phyloP scores from a whole-genome alignment of 2,113 vertebrate genomes.

The Seriola rivoliana region DNA sequence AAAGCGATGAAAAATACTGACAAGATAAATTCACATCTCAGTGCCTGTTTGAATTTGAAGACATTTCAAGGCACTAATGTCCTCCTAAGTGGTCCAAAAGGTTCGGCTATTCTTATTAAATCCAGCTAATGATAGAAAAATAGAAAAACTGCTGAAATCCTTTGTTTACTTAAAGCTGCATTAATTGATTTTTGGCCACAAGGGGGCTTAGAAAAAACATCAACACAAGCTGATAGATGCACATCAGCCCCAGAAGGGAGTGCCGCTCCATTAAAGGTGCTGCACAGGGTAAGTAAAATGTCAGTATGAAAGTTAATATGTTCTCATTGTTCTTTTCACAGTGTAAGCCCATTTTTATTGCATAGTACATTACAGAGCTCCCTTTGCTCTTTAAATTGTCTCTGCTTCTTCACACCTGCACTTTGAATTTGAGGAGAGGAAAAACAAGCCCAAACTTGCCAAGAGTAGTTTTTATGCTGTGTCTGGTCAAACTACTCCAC shows the following conservation, averaged over 20 bases:
- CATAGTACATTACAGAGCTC: not conserved
- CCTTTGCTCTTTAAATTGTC: not conserved
- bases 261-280: not conserved
- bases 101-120: not conserved
- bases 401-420: not conserved
- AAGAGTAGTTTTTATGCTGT: not conserved
- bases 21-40: not conserved
- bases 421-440: not conserved
- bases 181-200: not conserved
- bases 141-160: not conserved
- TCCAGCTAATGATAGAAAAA: not conserved
- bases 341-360: not conserved
- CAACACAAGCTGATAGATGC: not conserved
- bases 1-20: not conserved
- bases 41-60: not conserved
- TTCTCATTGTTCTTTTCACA: slow-evolving; percentile 12
- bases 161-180: slow-evolving; percentile 4
- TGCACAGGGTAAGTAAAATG: not conserved
- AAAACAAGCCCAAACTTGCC: not conserved
- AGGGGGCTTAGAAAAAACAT: not conserved
- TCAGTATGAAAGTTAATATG: slow-evolving; percentile 4
- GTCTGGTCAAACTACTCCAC: not conserved
- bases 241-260: not conserved
- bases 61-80: not conserved
- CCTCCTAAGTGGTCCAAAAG: not conserved